phyloP scores from a whole-genome alignment of 2,797 vertebrate genomes.

The Dryobates pubescens region DNA sequence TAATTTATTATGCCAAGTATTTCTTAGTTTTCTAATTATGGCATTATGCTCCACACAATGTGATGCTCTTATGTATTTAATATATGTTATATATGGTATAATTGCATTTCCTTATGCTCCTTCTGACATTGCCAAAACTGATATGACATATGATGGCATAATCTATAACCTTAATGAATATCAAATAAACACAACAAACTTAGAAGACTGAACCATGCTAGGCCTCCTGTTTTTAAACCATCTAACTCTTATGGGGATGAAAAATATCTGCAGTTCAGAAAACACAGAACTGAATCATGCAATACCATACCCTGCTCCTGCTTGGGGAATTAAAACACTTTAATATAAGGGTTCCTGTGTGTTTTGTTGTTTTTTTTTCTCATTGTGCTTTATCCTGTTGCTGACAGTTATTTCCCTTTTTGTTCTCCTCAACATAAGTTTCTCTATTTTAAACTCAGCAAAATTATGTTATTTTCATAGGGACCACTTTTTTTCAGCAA shows the following conservation, averaged over 20 bases:
- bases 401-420: neutral
- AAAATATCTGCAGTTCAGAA: neutral
- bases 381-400: neutral
- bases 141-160: neutral
- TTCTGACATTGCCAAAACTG: neutral
- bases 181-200: neutral
- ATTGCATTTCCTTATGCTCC: neutral
- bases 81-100: neutral
- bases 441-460: neutral
- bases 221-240: neutral
- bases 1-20: neutral
- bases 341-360: neutral
- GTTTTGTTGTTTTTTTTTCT: rapidly evolving
- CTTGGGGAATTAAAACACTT: neutral
- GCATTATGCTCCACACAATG: neutral
- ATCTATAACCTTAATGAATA: neutral
- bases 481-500: neutral
- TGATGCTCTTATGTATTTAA: neutral
- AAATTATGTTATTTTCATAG: neutral
- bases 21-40: neutral
- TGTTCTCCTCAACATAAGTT: neutral
- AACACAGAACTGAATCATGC: neutral
- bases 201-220: neutral
- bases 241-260: neutral
- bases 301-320: neutral